Evolutionary conservation across 2,113 vertebrate genomes (phyloP).

Genomic region (Dipodomys merriami): DNA sequence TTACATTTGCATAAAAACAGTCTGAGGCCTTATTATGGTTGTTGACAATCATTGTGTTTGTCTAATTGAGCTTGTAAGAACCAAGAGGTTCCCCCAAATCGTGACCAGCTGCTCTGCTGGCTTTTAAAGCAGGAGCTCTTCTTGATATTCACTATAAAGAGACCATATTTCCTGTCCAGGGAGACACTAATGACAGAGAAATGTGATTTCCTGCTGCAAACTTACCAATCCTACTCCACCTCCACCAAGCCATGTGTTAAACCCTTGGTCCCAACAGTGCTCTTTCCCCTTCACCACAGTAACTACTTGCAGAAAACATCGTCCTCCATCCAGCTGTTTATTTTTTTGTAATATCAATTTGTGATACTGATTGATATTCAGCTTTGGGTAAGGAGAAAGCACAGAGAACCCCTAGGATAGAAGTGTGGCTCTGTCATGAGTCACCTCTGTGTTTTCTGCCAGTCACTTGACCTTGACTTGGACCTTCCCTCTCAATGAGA

Average conservation of each 20-base stretch:
- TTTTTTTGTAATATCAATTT: neutral
- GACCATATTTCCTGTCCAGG: conserved; percentile 29
- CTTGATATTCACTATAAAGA: conserved; percentile 18
- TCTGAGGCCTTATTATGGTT: neutral
- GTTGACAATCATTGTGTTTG: too few species aligned
- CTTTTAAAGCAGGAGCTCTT: too few species aligned
- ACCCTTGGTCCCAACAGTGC: conserved; percentile 17
- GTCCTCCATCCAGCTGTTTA: neutral
- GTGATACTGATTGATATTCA: neutral
- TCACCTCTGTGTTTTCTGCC: neutral
- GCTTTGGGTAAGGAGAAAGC: neutral
- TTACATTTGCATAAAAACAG: neutral
- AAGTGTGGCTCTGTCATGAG: neutral
- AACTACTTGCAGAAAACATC: conserved; percentile 16
- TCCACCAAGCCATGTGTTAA: conserved; percentile 53
- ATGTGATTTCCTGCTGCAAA: conserved; percentile 60
- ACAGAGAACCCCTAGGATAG: neutral
- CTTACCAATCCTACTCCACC: conserved; percentile 6
- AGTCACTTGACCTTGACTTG: neutral
- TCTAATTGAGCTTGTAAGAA: too few species aligned
- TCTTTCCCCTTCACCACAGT: conserved; percentile 29
- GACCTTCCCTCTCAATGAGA: neutral
- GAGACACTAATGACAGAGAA: conserved; percentile 38
- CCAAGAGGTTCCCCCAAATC: too few species aligned
- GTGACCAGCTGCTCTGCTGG: too few species aligned